phyloP scores from a whole-genome alignment of 2,888 invertebrate genomes.

The Tribolium freemani region DNA sequence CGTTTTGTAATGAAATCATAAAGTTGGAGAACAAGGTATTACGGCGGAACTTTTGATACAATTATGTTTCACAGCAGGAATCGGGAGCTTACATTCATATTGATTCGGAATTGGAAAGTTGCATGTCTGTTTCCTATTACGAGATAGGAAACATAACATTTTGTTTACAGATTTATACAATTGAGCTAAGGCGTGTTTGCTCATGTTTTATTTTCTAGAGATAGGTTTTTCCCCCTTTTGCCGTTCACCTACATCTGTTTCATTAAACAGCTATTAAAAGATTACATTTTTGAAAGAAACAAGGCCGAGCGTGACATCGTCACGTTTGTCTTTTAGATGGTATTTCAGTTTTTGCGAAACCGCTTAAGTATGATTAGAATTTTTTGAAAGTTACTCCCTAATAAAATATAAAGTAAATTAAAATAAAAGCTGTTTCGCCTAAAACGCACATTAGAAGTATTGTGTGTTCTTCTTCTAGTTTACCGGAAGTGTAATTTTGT shows the following conservation, averaged over 20 bases:
- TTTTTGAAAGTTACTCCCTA: no score
- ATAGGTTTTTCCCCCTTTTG: not conserved
- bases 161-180: constrained; percentile 9
- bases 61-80: constrained; percentile 12
- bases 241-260: not conserved
- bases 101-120: constrained; percentile 13
- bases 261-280: not conserved
- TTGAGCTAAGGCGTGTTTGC: not conserved
- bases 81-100: constrained; percentile 12
- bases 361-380: no score
- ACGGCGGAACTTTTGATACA: constrained; percentile 22
- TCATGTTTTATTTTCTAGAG: not conserved
- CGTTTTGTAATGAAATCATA: constrained; percentile 15
- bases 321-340: no score
- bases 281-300: not conserved
- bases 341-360: no score
- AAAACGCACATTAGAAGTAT: no score
- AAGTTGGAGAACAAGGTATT: constrained; percentile 17
- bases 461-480: no score
- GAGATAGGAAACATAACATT: not conserved
- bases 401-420: no score
- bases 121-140: constrained; percentile 13
- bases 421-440: no score
- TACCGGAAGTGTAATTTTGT: no score
- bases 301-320: not conserved